A percentile compares a stretch with the other conserved stretches of the same genome.
Conservation (phyloP, 2,113 vertebrate species). For the Coturnix japonica region DNA sequence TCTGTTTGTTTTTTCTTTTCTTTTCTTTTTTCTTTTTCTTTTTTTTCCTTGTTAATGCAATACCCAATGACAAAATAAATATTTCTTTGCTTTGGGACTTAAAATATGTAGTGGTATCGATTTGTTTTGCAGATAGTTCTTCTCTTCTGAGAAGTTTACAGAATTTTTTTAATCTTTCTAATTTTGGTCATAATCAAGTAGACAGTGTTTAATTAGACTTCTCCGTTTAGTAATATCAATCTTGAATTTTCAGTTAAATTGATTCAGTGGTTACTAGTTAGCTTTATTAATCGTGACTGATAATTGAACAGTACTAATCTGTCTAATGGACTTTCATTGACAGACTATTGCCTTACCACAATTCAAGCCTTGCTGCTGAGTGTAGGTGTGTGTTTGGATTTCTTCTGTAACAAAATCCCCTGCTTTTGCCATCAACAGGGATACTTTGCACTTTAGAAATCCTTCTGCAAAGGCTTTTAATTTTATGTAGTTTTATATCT, state of each 20-base stretch:
- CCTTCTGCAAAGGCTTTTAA: not conserved
- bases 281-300: not conserved
- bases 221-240: not conserved
- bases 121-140: not conserved
- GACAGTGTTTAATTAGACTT: not conserved
- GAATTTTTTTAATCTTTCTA: not conserved
- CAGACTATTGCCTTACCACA: not conserved
- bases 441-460: not conserved
- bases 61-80: not conserved
- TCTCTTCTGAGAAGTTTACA: not conserved
- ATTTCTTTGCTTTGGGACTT: not conserved
- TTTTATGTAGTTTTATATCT: not conserved
- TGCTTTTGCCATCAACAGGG: not conserved
- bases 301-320: constrained; percentile 48
- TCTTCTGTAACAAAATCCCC: not conserved
- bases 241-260: not conserved
- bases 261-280: not conserved
- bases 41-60: not conserved
- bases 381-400: not conserved
- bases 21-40: not conserved
- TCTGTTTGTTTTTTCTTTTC: too few relatives aligned
- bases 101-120: not conserved
- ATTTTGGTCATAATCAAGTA: not conserved
- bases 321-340: constrained; percentile 38
- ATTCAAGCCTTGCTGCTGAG: not conserved